Evolutionary conservation across 2,888 invertebrate species (phyloP), one percentile per base, ranked within the genome.

Genomic region (Chelonus formosanus): DNA sequence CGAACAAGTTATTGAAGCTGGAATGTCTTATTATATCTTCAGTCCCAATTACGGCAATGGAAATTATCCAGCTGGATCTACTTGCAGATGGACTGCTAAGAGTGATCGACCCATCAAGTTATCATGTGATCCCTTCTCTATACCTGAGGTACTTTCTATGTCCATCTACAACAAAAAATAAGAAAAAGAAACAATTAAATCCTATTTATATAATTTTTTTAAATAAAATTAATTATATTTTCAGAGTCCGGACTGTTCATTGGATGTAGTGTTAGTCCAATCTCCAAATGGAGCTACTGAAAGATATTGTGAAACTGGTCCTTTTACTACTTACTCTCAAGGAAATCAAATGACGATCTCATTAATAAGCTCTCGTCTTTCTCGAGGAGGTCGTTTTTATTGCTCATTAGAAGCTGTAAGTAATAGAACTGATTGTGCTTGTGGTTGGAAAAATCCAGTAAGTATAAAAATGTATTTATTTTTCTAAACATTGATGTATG

Each of bases 391-490:
- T 0, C 77, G 78, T 31, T 89, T 89, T 73, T 61, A 74, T 0
- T 90, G 90, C 72, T 75, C 75, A 5, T 54, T 86, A 3, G 76
- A 75, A 59, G 69, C 80, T 70, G 52, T 73, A 4, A 67, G 67
- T 4, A 45, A 72, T 4, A 70, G 58, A 75, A 1, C 70, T 68
- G 1, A 75, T 34, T 90, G 90, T 75, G 83, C 78, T 58, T 90
- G 90, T 74, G 90, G 90, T 3, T 85, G 86, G 78, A 87, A 84
- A 71, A 86, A 87, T 74, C 80, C 80, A 77, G 89, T 81, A 71
- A 3, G 74, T 59, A 58, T 5, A 53, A 35, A 32, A 40, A 50
- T 5, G 3, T 40, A 47, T 40, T 10, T 36, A 31, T 40, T 32
- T 32, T 52, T 50, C 34, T 20, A 55, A 20, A 2, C 2, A 20